Base-by-base conservation (phyloP, 2,888 invertebrate species). In the Chymomyza fuscimana region DNA sequence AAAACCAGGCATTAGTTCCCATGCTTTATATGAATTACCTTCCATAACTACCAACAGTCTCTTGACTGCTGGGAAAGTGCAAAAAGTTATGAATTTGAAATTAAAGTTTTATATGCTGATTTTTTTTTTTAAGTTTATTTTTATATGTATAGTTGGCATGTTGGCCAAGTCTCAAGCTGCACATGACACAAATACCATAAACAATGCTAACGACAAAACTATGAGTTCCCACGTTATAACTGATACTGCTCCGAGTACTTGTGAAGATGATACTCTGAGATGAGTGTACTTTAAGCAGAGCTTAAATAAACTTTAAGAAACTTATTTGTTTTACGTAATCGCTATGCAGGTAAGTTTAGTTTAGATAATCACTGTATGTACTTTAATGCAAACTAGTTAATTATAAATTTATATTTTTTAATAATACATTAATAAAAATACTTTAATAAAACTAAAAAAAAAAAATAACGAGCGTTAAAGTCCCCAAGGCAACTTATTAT, bases 81-180 rank as follows among this genome's bases (percentile, higher is more conserved):
- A 46, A 79, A 81, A 82, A 84, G 86, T 82, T 86, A 84, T 86
- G 86, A 86, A 84, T 81, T 72, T 72, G 78, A 82, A 81, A 82
- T 86, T 82, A 81, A 84, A 84, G 84, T 86, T 66, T 82, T 86
- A 76, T 70, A 68, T 64, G 70, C 62, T 50, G 62, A 50, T 19
- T 51, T 56, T 54, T 62, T 64, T 46, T 46, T 46, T 36, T 36
- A 36, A 36, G 9, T 6, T 36, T 36, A 2, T 36, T 36, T 46
- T 10, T 46, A 46, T 46, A 46, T 46, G 12, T 15, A 46, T 12
- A 7, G 10, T 46, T 46, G 40, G 40, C 40, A 46, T 46, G 40
- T 46, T 46, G 40, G 40, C 40, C 40, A 46, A 46, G 40, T 46
- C 40, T 46, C 40, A 46, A 46, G 6, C 36, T 36, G 36, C 36